These are phyloP conservation scores for Contarinia nasturtii DNA, from an alignment of 1,140 invertebrate species.

Conservation along the genomic window DNA sequence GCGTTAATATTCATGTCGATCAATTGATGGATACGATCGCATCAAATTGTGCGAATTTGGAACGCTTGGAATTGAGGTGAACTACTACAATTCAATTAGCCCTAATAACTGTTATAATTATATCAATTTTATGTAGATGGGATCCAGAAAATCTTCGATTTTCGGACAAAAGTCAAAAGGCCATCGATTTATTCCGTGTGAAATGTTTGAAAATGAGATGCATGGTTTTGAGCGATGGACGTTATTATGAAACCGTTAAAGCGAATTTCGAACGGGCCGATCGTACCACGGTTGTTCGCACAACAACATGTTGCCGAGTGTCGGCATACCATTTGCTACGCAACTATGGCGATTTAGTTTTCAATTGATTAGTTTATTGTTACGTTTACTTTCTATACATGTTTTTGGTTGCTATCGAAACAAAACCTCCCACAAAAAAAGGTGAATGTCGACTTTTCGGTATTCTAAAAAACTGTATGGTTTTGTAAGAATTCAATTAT, in stretches of 20 bases:
- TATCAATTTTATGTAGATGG: slow-evolving; percentile 40
- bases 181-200: slow-evolving; percentile 75
- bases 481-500: too few relatives aligned
- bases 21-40: slow-evolving; percentile 94
- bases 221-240: slow-evolving; percentile 79
- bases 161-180: slow-evolving; percentile 97
- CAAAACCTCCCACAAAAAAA: too few relatives aligned
- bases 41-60: slow-evolving; percentile 72
- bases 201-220: slow-evolving; percentile 73
- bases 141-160: slow-evolving; percentile 95
- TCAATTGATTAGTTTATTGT: slow-evolving; percentile 70
- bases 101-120: background rate
- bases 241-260: slow-evolving; percentile 98
- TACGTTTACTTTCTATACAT: too few relatives aligned
- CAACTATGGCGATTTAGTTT: slow-evolving; percentile 87
- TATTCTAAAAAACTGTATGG: too few relatives aligned
- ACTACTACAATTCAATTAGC: background rate
- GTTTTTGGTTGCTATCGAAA: too few relatives aligned
- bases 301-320: slow-evolving; percentile 80
- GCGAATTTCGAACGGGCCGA: slow-evolving; percentile 98
- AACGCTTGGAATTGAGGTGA: slow-evolving; percentile 65
- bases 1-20: slow-evolving; percentile 92
- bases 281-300: slow-evolving; percentile 84
- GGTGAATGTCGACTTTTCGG: too few relatives aligned
- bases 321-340: slow-evolving; percentile 78